Evolutionary conservation across 2,888 invertebrate species (phyloP), one percentile per base, ranked within the genome.

Genomic region (Cerceris rybyensis): DNA sequence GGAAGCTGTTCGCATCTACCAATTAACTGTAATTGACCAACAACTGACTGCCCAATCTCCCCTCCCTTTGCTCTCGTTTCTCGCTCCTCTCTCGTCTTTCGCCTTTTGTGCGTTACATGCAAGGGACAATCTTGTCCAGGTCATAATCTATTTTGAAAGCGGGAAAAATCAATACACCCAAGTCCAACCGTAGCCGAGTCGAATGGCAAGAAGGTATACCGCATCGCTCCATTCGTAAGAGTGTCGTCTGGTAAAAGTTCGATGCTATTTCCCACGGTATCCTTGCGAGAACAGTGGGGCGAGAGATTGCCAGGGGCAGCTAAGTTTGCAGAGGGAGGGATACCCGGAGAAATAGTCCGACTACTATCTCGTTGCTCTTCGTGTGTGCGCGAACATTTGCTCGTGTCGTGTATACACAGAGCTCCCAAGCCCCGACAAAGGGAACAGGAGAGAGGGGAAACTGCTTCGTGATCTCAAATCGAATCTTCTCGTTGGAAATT

Each of bases 241-340:
- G 86, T 84, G 84, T 28, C 28, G 28, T 87, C 85, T 85, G 87
- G 87, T 87, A 84, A 86, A 89, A 88, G 88, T 89, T 89, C 87
- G 89, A 88, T 88, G 90, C 89, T 88, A 89, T 91, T 90, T 91
- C 91, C 90, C 91, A 90, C 91, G 91, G 88, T 85, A 66, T 71
- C 63, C 70, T 68, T 57, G 69, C 2, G 46, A 28, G 74, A 78
- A 64, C 60, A 67, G 64, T 50, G 79, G 79, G 77, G 77, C 70
- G 80, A 84, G 72, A 83, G 80, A 73, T 63, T 73, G 78, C 63
- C 69, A 81, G 71, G 77, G 79, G 76, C 76, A 49, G 65, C 50
- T 71, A 69, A 58, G 71, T 77, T 75, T 43, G 59, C 9, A 65
- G 69, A 63, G 70, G 70, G 85, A 71, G 80, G 69, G 70, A 68